These are phyloP conservation scores for Monochamus alternatus DNA, from an alignment of 2,888 invertebrate species.

Conservation along the genomic window DNA sequence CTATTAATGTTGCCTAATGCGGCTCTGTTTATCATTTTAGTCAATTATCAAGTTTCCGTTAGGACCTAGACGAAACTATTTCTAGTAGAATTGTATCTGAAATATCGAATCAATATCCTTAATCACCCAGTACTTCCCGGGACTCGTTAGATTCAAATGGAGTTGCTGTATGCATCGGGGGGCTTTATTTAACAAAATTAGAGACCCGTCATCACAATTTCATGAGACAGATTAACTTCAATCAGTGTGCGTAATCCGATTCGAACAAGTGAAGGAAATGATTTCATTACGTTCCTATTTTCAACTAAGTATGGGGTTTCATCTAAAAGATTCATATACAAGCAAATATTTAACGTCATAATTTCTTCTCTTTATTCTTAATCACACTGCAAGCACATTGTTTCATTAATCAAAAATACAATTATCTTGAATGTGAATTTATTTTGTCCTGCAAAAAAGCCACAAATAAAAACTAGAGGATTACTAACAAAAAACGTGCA, in stretches of 20 bases:
- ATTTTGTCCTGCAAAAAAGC: too few species aligned
- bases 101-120: slow-evolving; percentile 18
- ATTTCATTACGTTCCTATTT: slow-evolving; percentile 54
- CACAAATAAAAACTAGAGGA: too few species aligned
- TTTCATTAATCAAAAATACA: too few species aligned
- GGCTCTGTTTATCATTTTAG: background rate
- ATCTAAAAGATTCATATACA: background rate
- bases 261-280: slow-evolving; percentile 49
- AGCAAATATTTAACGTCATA: too few species aligned
- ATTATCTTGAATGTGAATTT: too few species aligned
- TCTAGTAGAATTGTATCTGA: background rate
- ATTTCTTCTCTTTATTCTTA: too few species aligned
- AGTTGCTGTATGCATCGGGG: slow-evolving; percentile 17
- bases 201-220: slow-evolving; percentile 54
- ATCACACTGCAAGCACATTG: too few species aligned
- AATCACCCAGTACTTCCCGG: background rate
- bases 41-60: slow-evolving; percentile 13
- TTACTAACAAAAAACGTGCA: too few species aligned
- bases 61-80: background rate
- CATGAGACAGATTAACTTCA: slow-evolving; percentile 54
- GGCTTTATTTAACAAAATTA: slow-evolving; percentile 51
- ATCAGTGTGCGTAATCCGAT: slow-evolving; percentile 56
- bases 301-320: slow-evolving; percentile 35
- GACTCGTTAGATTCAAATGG: background rate
- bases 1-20: background rate